Evolutionary conservation across 2,113 vertebrate species (phyloP).

Genomic region (Hippolais icterina): DNA sequence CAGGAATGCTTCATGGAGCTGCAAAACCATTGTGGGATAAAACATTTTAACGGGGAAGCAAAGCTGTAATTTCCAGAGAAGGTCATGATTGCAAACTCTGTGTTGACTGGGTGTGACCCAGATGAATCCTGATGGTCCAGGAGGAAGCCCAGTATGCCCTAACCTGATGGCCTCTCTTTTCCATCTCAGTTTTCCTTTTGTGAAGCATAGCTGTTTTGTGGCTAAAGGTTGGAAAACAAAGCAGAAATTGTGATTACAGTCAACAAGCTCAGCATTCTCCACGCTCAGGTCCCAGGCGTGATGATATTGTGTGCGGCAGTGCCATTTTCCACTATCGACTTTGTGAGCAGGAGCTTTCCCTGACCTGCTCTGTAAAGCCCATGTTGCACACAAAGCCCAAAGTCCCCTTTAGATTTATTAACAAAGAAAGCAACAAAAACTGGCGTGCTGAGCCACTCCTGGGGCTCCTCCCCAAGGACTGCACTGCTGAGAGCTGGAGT

Average conservation of each 20-base stretch:
- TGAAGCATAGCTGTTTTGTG: neutral
- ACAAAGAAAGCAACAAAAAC: conserved; percentile 24
- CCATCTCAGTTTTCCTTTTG: neutral
- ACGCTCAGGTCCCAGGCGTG: neutral
- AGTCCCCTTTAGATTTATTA: conserved; percentile 14
- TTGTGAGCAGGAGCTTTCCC: neutral
- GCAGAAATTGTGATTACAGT: neutral
- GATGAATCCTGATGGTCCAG: neutral
- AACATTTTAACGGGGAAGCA: conserved; percentile 44
- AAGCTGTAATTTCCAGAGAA: conserved; percentile 54
- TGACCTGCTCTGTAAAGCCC: neutral
- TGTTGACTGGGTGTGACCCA: neutral
- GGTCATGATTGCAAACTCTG: neutral
- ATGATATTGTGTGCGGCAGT: neutral
- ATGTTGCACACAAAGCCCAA: neutral
- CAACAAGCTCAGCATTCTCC: conserved; percentile 14
- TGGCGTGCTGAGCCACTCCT: neutral
- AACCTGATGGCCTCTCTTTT: neutral
- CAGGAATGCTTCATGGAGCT: conserved; percentile 51
- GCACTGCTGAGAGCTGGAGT: neutral
- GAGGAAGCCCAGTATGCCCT: neutral
- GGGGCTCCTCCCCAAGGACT: conserved; percentile 2
- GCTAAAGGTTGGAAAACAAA: conserved; percentile 1
- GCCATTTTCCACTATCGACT: neutral
- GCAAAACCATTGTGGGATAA: conserved; percentile 22